Percentiles rank a stretch among this genome's conserved stretches.
These are phyloP conservation scores for Eucidaris tribuloides DNA, from an alignment of 35 echinoderm and acorn worm genomes.

Conservation along the genomic window DNA sequence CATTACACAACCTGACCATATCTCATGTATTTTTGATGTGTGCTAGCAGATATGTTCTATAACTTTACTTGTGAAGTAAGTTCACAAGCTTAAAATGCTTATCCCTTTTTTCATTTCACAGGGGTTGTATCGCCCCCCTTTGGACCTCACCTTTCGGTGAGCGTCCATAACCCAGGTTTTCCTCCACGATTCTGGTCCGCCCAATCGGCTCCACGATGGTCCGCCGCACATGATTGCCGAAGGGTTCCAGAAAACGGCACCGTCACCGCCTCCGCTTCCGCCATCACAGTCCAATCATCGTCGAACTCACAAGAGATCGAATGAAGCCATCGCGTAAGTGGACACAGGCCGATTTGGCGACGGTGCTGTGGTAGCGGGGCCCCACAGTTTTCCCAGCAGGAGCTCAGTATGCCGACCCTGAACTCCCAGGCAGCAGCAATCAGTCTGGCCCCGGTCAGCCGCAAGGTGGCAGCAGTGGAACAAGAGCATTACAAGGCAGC, in stretches of 20 bases:
- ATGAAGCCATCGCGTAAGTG: not conserved
- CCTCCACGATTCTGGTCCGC: not conserved
- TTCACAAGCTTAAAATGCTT: too few relatives aligned
- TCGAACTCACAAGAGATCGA: not conserved
- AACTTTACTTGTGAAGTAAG: too few relatives aligned
- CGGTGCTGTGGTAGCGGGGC: not conserved
- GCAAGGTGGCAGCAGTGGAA: not conserved
- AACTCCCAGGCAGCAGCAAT: not conserved
- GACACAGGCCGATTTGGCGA: not conserved
- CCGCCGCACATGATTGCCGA: not conserved
- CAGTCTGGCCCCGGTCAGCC: too few relatives aligned
- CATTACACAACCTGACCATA: too few relatives aligned
- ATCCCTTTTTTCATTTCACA: not conserved
- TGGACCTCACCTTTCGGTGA: not conserved
- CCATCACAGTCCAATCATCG: not conserved
- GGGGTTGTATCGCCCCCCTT: constrained; percentile 12
- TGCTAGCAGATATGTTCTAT: too few relatives aligned
- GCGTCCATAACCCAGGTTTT: not conserved
- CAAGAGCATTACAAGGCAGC: not conserved
- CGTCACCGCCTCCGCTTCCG: not conserved
- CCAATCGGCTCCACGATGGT: not conserved
- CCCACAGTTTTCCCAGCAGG: not conserved
- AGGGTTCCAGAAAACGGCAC: not conserved
- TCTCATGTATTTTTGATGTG: too few relatives aligned
- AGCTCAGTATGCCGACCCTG: not conserved